Evolutionary conservation across 1,140 invertebrate genomes (phyloP).

Genomic region (Mesaphorura yosii): DNA sequence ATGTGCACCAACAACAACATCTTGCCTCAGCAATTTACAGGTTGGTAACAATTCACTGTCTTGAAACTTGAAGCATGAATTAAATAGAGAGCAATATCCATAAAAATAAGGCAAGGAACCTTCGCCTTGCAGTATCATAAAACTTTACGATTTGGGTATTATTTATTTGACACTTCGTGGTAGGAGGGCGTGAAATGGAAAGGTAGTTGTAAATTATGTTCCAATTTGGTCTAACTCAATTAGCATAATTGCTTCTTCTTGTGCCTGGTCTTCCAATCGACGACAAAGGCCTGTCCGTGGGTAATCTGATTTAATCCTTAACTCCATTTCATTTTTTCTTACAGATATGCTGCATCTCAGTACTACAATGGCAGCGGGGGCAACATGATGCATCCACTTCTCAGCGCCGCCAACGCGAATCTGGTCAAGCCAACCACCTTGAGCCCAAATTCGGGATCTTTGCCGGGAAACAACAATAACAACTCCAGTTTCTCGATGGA

Average conservation of each 20-base stretch:
- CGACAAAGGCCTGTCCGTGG: too few species aligned
- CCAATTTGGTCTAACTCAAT: neutral
- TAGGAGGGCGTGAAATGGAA: neutral
- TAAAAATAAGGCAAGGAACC: too few species aligned
- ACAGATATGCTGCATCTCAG: slow-evolving; percentile 31
- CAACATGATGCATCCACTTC: too few species aligned
- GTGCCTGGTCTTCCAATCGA: too few species aligned
- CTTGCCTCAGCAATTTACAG: slow-evolving; percentile 30
- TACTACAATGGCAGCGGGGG: too few species aligned
- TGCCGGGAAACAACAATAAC: slow-evolving; percentile 21
- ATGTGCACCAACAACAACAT: slow-evolving; percentile 27
- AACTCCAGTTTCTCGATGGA: slow-evolving; percentile 21
- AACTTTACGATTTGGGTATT: too few species aligned
- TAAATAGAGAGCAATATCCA: too few species aligned
- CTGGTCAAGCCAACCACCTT: too few species aligned
- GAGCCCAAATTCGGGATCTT: too few species aligned
- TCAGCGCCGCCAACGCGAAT: too few species aligned
- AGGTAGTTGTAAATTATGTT: neutral
- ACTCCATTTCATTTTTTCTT: neutral
- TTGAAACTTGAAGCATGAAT: neutral
- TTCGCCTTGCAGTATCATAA: too few species aligned
- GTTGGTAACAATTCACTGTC: slow-evolving; percentile 8
- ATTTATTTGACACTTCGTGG: neutral
- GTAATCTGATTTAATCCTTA: too few species aligned
- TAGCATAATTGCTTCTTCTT: neutral